Conservation (phyloP, 1,140 invertebrate species). For the Cyphomyrmex costatus region DNA sequence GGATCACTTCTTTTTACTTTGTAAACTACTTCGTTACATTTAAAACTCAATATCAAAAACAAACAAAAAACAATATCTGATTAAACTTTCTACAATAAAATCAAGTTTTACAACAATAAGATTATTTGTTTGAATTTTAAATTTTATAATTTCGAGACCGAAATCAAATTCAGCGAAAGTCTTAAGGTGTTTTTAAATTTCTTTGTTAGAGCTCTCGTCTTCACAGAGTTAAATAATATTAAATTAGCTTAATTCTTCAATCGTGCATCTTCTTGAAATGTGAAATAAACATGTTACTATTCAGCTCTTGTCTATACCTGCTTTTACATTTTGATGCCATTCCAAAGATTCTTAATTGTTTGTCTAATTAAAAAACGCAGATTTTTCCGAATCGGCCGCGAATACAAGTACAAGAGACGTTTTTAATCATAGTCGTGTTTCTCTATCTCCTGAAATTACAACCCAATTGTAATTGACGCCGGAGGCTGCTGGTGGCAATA, state of each 20-base stretch:
- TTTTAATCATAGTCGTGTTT: slow-evolving; percentile 27
- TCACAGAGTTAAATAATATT: too few species aligned
- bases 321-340: background rate
- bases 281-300: background rate
- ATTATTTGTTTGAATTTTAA: too few species aligned
- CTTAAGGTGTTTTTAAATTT: too few species aligned
- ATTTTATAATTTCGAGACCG: too few species aligned
- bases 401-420: background rate
- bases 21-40: too few species aligned
- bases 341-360: slow-evolving; percentile 11
- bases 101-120: too few species aligned
- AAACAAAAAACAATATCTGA: too few species aligned
- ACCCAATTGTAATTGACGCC: slow-evolving; percentile 43
- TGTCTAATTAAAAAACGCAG: slow-evolving; percentile 23
- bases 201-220: too few species aligned
- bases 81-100: too few species aligned
- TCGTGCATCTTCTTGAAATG: background rate
- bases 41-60: too few species aligned
- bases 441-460: slow-evolving; percentile 41
- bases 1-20: too few species aligned
- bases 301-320: background rate
- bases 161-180: too few species aligned
- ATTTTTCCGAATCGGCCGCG: background rate
- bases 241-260: background rate
- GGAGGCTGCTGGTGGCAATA: slow-evolving; percentile 67